Base-by-base conservation (phyloP, 2,113 vertebrate genomes). In the Maccullochella peelii region DNA sequence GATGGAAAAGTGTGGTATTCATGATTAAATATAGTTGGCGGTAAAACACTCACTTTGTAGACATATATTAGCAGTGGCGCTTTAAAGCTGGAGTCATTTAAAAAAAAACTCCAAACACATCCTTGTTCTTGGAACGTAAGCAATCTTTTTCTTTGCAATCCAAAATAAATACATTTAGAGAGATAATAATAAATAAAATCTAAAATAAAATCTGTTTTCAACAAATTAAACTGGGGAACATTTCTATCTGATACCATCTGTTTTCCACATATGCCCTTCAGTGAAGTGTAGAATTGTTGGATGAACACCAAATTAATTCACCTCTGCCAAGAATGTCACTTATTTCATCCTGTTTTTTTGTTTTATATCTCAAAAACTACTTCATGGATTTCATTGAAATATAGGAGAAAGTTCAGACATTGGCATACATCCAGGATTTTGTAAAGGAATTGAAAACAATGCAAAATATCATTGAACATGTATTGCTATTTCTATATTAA, bases 141-240 rank as follows among this genome's bases (percentile, higher is more conserved):
- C 33, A n/a, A n/a, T n/a, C n/a, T n/a, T n/a, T n/a, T 36, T 73
- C 27, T 40, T 36, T 68, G 8, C 1, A 1, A 58, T 73, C 80
- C 25, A 52, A 44, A 65, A 47, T 25, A 44, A 73, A 73, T 65
- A 72, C 38, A 67, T 50, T 58, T 4, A 8, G 6, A 82, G 40
- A 68, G 27, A n/a, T n/a, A n/a, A n/a, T n/a, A n/a, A n/a, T n/a
- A n/a, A n/a, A n/a, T n/a, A n/a, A n/a, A n/a, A n/a, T n/a, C n/a
- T n/a, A n/a, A n/a, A n/a, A n/a, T n/a, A n/a, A n/a, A n/a, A n/a
- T n/a, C n/a, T n/a, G n/a, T 42, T 55, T 30, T 10, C 6, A 81
- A 3, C 10, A 30, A 30, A 70, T 54, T 6, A 62, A 52, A 68
- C 0, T 42, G 3, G 11, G n/a, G 0, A 4, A 33, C 33, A 33